Base-by-base conservation (phyloP, 2,888 invertebrate genomes). In the Ecdyonurus torrentis region DNA sequence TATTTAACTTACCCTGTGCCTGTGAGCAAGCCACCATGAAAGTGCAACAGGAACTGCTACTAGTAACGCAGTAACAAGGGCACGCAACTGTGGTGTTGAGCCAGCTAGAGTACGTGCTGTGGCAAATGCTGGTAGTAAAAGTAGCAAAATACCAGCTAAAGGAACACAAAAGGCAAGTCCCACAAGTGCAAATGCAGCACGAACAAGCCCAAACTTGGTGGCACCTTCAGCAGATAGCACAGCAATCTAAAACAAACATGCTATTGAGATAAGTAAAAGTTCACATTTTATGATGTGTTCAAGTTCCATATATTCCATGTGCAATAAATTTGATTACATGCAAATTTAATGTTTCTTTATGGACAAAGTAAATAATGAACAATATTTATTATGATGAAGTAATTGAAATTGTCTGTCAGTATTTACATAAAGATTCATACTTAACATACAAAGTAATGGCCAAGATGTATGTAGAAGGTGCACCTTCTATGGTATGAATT, bases 101-200 rank as follows among this genome's bases (percentile, higher is more conserved):
- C 87, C 76, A 0, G 85, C 81, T 18, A 90, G 75, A 71, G 85
- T 87, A 69, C 87, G 89, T 0, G 86, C 79, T 59, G 86, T 81
- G 1, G 90, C 87, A 23, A 86, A 80, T 15, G 89, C 82, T 0
- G 91, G 91, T 67, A 91, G 72, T 1, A 88, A 77, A 0, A 90
- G 77, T 0, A 89, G 87, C 0, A 86, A 83, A 22, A 91, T 76
- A 0, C 90, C 89, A 3, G 88, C 84, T 2, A 91, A 72, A 0
- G 91, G 91, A 59, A 91, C 71, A 68, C 91, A 90, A 0, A 91
- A 72, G n/a, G 90, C 83, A 50, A 88, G 81, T 20, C 90, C 89
- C 0, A 89, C 88, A 7, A 91, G 70, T 0, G 87, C 89, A 1
- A 91, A 74, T 0, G 88, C 85, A 0, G 89, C 88, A 23, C 91